Percentiles rank a stretch among this genome's conserved stretches.
phyloP scores from a whole-genome alignment of 2,797 vertebrate genomes.

The Numenius phaeopus region DNA sequence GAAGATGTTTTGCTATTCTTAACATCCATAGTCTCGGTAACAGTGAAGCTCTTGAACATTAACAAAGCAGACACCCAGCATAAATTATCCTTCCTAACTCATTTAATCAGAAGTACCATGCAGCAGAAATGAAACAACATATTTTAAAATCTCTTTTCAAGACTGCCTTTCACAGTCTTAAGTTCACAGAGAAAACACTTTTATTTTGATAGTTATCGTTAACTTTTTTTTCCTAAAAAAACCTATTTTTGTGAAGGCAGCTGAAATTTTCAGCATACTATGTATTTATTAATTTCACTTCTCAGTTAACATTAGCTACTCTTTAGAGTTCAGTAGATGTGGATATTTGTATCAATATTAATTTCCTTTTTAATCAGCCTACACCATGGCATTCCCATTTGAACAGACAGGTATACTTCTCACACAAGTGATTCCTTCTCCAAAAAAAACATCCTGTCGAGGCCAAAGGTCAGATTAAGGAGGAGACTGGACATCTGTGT shows the following conservation, averaged over 20 bases:
- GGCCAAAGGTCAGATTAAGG: constrained; percentile 49
- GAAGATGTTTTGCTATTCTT: not conserved
- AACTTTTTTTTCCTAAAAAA: not conserved
- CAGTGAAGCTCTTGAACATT: not conserved
- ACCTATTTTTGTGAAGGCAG: not conserved
- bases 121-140: not conserved
- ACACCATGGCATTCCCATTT: not conserved
- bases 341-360: not conserved
- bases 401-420: constrained; percentile 26
- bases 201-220: not conserved
- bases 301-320: not conserved
- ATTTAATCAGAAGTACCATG: not conserved
- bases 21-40: not conserved
- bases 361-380: not conserved
- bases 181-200: not conserved
- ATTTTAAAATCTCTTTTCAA: not conserved
- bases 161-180: not conserved
- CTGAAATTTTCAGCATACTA: not conserved
- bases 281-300: not conserved
- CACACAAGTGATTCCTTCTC: constrained; percentile 8
- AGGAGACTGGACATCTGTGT: constrained; percentile 35
- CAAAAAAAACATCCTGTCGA: constrained; percentile 23
- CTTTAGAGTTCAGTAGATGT: not conserved
- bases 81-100: not conserved
- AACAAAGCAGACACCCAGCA: not conserved